phyloP scores from a whole-genome alignment of 2,888 invertebrate species.

The Drosophila mettleri region DNA sequence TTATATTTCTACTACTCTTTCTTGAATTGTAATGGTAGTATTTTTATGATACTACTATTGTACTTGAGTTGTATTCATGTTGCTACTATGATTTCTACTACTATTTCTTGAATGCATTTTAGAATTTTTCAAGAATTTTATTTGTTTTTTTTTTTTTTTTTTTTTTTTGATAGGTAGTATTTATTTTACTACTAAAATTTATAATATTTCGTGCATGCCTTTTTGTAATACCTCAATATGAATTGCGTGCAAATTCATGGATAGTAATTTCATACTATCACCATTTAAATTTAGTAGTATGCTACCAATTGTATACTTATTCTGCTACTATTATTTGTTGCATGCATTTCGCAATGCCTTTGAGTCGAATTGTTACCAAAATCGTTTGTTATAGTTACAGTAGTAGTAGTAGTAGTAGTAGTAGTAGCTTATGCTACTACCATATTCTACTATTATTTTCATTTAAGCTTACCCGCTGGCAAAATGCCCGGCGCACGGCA shows the following conservation, averaged over 20 bases:
- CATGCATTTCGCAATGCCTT: slow-evolving; percentile 6
- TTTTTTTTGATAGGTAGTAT: slow-evolving; percentile 27
- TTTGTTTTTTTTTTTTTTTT: no score
- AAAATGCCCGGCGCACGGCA: slow-evolving; percentile 92
- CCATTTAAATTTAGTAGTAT: neutral
- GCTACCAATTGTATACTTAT: neutral
- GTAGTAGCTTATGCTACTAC: slow-evolving; percentile 24
- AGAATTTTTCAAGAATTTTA: neutral
- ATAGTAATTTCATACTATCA: neutral
- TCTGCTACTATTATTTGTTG: neutral
- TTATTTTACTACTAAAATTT: neutral
- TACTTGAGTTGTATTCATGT: neutral
- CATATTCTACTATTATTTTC: slow-evolving; percentile 28
- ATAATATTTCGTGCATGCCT: no score
- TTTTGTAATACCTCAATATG: neutral
- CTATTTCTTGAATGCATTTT: neutral
- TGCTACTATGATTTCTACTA: neutral
- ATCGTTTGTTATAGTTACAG: slow-evolving; percentile 2
- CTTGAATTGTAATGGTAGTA: no score
- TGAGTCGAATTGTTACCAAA: slow-evolving; percentile 60
- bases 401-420: no score
- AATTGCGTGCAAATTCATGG: no score
- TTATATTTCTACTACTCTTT: neutral
- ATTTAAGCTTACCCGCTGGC: slow-evolving; percentile 89
- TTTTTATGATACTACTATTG: neutral